Percentiles rank a stretch among this genome's conserved stretches.
These are phyloP conservation scores for Staurois parvus DNA, from an alignment of 2,797 vertebrate species.

Conservation along the genomic window DNA sequence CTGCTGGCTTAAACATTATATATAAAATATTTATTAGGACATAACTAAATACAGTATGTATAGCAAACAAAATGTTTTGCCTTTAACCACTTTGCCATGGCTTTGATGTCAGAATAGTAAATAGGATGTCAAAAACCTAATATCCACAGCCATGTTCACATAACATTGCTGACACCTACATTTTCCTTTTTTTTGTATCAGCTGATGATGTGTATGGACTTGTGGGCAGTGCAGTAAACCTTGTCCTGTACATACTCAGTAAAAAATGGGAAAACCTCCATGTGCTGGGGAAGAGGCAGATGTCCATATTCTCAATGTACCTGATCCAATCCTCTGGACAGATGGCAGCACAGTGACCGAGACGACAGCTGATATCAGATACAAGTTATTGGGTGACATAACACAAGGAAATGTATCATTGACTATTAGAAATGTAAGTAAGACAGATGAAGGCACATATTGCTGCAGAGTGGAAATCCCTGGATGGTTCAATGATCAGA, in stretches of 20 bases:
- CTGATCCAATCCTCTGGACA: not conserved
- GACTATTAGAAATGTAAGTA: conserved; percentile 14
- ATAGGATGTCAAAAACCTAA: too few species aligned
- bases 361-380: conserved; percentile 3
- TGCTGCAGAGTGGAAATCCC: conserved; percentile 18
- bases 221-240: not conserved
- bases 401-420: conserved; percentile 1
- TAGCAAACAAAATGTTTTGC: too few species aligned
- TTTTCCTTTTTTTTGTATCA: too few species aligned
- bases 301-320: not conserved
- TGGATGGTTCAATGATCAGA: conserved; percentile 80
- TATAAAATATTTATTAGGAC: too few species aligned
- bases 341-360: not conserved
- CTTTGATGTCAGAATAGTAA: too few species aligned
- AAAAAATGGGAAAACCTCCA: not conserved
- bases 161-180: too few species aligned
- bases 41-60: too few species aligned
- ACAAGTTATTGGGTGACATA: conserved; percentile 7
- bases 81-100: too few species aligned
- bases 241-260: not conserved
- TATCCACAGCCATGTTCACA: too few species aligned
- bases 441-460: conserved; percentile 15
- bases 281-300: conserved; percentile 13
- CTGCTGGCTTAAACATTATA: too few species aligned
- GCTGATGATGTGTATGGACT: not conserved